Percentiles rank a stretch among this genome's conserved stretches.
phyloP scores from a whole-genome alignment of 1,140 invertebrate species.

The Kradibia gibbosae region DNA sequence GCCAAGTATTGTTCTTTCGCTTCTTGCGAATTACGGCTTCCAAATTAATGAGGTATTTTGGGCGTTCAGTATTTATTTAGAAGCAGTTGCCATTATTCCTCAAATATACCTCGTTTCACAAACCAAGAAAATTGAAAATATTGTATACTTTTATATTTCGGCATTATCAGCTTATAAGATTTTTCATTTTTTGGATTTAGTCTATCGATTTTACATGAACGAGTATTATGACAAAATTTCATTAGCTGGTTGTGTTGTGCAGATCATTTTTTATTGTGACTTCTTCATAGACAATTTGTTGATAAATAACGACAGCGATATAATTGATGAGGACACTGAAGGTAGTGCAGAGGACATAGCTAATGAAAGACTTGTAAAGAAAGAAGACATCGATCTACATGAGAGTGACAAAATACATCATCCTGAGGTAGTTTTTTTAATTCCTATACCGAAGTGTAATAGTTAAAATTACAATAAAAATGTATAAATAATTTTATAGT shows the following conservation, averaged over 20 bases:
- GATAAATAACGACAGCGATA: background rate
- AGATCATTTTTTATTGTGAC: constrained; percentile 97
- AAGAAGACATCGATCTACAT: background rate
- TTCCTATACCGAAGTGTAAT: no score
- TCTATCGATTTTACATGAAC: constrained; percentile 86
- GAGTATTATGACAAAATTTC: constrained; percentile 94
- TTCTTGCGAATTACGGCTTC: constrained; percentile 95
- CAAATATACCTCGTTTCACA: constrained; percentile 24
- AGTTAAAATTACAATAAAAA: no score
- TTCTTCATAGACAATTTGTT: constrained; percentile 79
- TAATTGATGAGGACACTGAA: background rate
- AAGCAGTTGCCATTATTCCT: constrained; percentile 40
- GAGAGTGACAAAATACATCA: background rate
- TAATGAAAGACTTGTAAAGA: background rate
- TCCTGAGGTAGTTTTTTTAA: background rate
- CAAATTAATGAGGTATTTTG: constrained; percentile 74
- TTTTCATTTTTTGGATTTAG: background rate
- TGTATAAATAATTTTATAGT: no score
- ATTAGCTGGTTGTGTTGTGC: constrained; percentile 92
- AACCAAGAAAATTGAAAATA: constrained; percentile 11
- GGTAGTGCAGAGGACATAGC: background rate
- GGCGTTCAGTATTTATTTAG: constrained; percentile 42
- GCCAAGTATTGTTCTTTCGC: constrained; percentile 86
- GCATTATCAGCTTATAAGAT: background rate
- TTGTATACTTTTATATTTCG: constrained; percentile 36